Conservation (phyloP, 1,140 invertebrate genomes). For the Euborellia annulipes region DNA sequence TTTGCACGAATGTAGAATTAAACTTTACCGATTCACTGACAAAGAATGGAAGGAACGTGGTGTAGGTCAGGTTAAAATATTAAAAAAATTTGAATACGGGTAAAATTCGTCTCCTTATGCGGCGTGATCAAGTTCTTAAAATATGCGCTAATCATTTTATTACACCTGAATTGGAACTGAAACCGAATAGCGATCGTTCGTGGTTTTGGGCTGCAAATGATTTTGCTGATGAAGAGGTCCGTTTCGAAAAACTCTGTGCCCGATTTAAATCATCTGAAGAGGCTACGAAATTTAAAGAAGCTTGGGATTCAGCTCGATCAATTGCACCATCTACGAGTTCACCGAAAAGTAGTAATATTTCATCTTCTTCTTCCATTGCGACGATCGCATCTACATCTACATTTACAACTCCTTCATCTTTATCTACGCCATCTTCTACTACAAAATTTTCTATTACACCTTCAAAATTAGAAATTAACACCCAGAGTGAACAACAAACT, state of each 20-base stretch:
- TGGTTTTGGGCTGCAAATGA: constrained; percentile 75
- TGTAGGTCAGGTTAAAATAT: constrained; percentile 66
- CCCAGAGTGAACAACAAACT: too few relatives aligned
- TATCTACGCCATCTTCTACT: too few relatives aligned
- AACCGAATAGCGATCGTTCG: constrained; percentile 51
- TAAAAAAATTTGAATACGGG: constrained; percentile 50
- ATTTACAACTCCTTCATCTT: too few relatives aligned
- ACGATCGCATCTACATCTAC: too few relatives aligned
- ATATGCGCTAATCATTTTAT: constrained; percentile 84
- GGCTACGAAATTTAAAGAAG: constrained; percentile 44
- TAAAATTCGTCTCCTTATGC: constrained; percentile 67
- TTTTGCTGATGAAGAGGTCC: constrained; percentile 66
- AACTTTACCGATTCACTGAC: constrained; percentile 51
- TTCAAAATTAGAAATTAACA: too few relatives aligned
- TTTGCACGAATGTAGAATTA: constrained; percentile 50
- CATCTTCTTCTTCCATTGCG: too few relatives aligned
- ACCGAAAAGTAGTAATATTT: too few relatives aligned
- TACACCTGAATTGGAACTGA: constrained; percentile 54
- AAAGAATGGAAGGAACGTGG: constrained; percentile 89
- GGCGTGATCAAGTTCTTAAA: constrained; percentile 72
- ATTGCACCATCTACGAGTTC: too few relatives aligned
- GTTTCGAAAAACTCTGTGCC: constrained; percentile 65
- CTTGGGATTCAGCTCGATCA: constrained; percentile 46
- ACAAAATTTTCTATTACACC: too few relatives aligned
- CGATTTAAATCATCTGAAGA: constrained; percentile 63